Evolutionary conservation across 2,113 vertebrate genomes (phyloP), one percentile per base, ranked within the genome.

Genomic region (Rhinopomastus cyanomelas): DNA sequence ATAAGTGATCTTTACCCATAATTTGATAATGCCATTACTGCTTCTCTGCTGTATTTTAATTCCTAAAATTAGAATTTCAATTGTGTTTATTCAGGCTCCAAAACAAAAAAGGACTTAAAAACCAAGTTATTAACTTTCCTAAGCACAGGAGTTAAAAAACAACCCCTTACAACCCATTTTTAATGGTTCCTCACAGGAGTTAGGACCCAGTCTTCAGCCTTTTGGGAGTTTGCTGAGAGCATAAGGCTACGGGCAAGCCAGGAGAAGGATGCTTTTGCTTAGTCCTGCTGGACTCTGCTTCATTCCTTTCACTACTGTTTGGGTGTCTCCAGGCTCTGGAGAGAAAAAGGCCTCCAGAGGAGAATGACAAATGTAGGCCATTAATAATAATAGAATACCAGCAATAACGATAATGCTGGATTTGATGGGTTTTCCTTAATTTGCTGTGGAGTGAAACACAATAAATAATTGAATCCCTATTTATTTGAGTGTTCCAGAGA

Each of bases 1-100:
- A 84, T 85, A 94, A 88, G 34, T 68, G 60, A 87, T 95, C 87
- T 90, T 95, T 91, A 68, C 87, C 96, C 85, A 68, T 79, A 89
- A 86, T 96, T 94, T 86, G 89, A 92, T 94, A 88, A 56, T 46
- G 87, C 79, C 52, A 1, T 25, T 88, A n/a, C 68, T 80, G 64
- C 85, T 89, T 85, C 61, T 77, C 87, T 91, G 75, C 81, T 66
- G 83, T 88, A 89, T 83, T 79, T 90, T 93, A 96, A 84, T 94
- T 68, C 53, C 52, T 53, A 21, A 44, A 51, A 94, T 95, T 95
- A 96, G 44, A 17, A 76, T 89, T 96, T 95, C 77, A 81, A 52
- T 90, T 93, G 74, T 79, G 29, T 68, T 74, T 90, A 9, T 81
- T 55, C 23, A 88, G 39, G 59, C 25, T 72, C 12, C 42, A 46